Percentiles rank a stretch among this genome's conserved stretches.
phyloP scores from a whole-genome alignment of 2,797 vertebrate genomes.

The Knipowitschia caucasica region DNA sequence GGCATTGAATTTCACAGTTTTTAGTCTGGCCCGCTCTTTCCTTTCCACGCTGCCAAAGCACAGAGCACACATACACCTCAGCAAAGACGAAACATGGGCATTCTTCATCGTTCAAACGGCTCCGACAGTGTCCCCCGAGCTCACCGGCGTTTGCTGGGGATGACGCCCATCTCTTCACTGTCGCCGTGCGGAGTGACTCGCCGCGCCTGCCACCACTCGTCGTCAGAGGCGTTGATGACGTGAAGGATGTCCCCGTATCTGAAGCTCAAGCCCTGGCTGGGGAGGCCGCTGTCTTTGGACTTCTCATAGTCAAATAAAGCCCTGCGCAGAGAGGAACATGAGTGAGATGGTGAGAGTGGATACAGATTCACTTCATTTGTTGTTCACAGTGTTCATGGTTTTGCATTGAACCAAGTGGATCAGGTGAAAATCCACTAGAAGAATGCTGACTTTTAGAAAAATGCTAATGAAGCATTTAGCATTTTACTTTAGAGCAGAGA shows the following conservation, averaged over 20 bases:
- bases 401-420: no score
- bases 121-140: constrained; percentile 4
- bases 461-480: no score
- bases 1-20: constrained; percentile 97
- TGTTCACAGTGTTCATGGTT: no score
- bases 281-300: constrained; percentile 93
- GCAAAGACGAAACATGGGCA: not conserved
- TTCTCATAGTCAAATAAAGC: constrained; percentile 96
- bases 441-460: no score
- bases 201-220: constrained; percentile 97
- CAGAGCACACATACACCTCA: constrained; percentile 17
- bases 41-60: constrained; percentile 84
- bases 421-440: no score
- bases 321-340: constrained; percentile 58
- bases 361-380: no score
- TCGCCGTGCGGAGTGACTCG: constrained; percentile 89
- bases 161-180: constrained; percentile 97
- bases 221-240: constrained; percentile 94
- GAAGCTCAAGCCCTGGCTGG: constrained; percentile 97
- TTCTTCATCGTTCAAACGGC: no score
- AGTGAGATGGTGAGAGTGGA: not conserved
- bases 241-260: constrained; percentile 95
- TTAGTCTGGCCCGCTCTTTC: constrained; percentile 92
- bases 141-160: constrained; percentile 96
- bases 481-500: no score